Base-by-base conservation (phyloP, 1,140 invertebrate genomes). In the Penaeus vannamei region DNA sequence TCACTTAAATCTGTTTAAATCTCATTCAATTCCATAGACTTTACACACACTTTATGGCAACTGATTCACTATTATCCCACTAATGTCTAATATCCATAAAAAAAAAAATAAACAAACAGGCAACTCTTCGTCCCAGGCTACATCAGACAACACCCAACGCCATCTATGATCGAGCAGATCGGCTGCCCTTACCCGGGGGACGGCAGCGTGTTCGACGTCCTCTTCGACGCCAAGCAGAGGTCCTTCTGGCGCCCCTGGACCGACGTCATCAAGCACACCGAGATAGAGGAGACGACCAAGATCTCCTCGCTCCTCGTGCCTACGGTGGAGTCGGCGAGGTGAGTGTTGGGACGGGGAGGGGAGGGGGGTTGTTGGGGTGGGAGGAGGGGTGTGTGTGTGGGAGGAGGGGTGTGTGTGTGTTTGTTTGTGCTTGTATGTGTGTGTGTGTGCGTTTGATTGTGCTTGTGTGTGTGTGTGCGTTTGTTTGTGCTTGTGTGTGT, bases 301-400 rank as follows among this genome's bases (percentile, higher is more conserved):
- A 95, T 97, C 86, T 94, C 96, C 59, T 95, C 96, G 93, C 95
- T 96, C 90, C 94, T 97, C 82, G 95, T 98, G 76, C 97, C 97
- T 0, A 98, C 97, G 0, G 93, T 97, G 22, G 97, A 99, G 92
- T 97, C 97, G 0, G 94, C 96, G 61, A 97, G 97, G 93, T 97
- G 36, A 85, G 79, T 64, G n/a, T n/a, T 32, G 32, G 10, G 32
- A 72, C 0, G 22, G 32, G 22, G 66, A 19, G n/a, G 19, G 66
- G 19, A 14, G 19, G 66, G 19, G 66, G 19, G 66, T 3, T 1
- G 5, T 36, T 36, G 36, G 1, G 36, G 36, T 5, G 36, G 1
- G 36, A 36, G 1, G 1, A 5, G 1, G 36, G 1, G 36, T 36
- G 36, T 36, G 36, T 36, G 36, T 36, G 36, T 36, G 36, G 1